Conservation (phyloP, 2,888 invertebrate species). For the Leptinotarsa peninsularis region DNA sequence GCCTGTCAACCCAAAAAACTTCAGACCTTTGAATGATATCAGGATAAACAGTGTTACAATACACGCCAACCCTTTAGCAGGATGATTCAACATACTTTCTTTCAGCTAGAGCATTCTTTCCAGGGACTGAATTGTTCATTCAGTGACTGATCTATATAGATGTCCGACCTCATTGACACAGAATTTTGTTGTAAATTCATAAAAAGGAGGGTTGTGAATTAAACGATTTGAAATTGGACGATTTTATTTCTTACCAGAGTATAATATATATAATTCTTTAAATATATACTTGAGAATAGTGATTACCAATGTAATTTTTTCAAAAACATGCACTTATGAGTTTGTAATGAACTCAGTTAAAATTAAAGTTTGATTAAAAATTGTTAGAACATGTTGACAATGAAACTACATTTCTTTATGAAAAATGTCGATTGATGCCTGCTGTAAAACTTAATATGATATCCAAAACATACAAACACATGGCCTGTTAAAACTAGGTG, state of each 20-base stretch:
- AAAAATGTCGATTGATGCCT: too few species aligned
- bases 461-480: too few species aligned
- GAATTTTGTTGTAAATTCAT: neutral
- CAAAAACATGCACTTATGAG: too few species aligned
- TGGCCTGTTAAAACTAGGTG: too few species aligned
- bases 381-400: too few species aligned
- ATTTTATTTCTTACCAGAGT: neutral
- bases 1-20: slow-evolving; percentile 94
- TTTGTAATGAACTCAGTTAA: too few species aligned
- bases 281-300: too few species aligned
- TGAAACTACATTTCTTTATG: too few species aligned
- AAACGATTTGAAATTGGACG: neutral
- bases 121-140: neutral
- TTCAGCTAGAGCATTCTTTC: neutral
- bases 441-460: too few species aligned
- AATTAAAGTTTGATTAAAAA: too few species aligned
- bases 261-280: neutral
- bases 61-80: slow-evolving; percentile 97
- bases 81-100: neutral
- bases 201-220: neutral
- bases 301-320: too few species aligned
- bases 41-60: slow-evolving; percentile 91
- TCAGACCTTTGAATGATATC: slow-evolving; percentile 86
- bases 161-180: neutral
- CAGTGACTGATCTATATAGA: too few species aligned